A percentile compares a stretch with the other conserved stretches of the same genome.
These are phyloP conservation scores for Neoniphon sammara DNA, from an alignment of 2,797 vertebrate genomes.

Conservation along the genomic window DNA sequence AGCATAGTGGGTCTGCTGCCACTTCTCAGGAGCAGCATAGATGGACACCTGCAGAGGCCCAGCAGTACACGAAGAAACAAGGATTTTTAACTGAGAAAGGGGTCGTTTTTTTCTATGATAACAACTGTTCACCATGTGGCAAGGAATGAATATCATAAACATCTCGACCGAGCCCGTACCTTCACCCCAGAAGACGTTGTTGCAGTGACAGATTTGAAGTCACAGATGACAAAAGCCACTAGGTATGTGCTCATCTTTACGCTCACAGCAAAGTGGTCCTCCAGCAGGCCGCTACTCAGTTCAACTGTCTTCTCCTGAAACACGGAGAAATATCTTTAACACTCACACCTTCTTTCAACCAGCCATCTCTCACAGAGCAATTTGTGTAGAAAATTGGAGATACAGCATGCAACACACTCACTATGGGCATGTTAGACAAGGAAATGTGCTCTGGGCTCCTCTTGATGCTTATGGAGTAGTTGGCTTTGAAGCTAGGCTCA, in stretches of 20 bases:
- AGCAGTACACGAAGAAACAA: conserved; percentile 3
- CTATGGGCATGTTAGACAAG: conserved; percentile 86
- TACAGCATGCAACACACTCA: conserved; percentile 60
- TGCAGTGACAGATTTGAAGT: conserved; percentile 82
- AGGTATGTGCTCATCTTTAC: conserved; percentile 87
- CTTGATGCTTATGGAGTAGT: conserved; percentile 83
- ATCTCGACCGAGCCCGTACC: conserved; percentile 57
- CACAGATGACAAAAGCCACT: conserved; percentile 83
- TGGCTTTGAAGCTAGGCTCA: conserved; percentile 86
- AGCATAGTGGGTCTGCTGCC: conserved; percentile 83
- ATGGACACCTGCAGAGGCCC: conserved; percentile 80
- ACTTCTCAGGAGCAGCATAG: conserved; percentile 82
- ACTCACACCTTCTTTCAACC: neutral
- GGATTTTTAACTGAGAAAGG: neutral
- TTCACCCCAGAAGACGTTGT: conserved; percentile 81
- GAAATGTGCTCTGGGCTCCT: conserved; percentile 77
- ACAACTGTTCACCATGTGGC: no score
- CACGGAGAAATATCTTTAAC: neutral
- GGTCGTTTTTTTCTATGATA: neutral
- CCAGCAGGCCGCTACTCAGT: conserved; percentile 70
- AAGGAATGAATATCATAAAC: neutral
- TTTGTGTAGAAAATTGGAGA: neutral
- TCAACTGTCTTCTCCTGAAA: conserved; percentile 79
- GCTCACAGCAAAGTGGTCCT: conserved; percentile 82
- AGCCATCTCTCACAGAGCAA: neutral